phyloP scores from a whole-genome alignment of 1,140 invertebrate species.

The Brachionus sp. region DNA sequence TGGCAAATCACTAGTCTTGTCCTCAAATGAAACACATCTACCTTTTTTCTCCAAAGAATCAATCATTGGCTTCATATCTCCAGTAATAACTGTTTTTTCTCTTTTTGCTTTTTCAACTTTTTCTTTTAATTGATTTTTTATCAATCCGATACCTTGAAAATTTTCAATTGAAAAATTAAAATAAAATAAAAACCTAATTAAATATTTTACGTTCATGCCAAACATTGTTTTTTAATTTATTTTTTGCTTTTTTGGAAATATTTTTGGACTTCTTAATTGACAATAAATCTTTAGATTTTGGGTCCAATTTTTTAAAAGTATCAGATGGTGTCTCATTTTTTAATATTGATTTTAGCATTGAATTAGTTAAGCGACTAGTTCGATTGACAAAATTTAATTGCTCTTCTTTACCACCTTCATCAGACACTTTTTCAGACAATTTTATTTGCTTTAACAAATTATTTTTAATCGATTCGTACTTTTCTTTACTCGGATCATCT shows the following conservation, averaged over 20 bases:
- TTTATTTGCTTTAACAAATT: slow-evolving; percentile 43
- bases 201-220: slow-evolving; percentile 29
- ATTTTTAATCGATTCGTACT: slow-evolving; percentile 34
- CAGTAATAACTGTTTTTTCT: slow-evolving; percentile 41
- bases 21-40: not conserved
- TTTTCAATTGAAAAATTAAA: not conserved
- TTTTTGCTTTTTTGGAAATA: slow-evolving; percentile 16
- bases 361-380: slow-evolving; percentile 13
- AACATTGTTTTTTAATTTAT: slow-evolving; percentile 39
- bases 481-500: slow-evolving; percentile 18
- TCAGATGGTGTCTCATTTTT: not conserved
- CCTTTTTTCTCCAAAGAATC: not conserved
- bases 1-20: not conserved
- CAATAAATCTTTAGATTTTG: not conserved
- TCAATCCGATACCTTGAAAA: slow-evolving; percentile 19
- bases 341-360: slow-evolving; percentile 12
- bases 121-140: slow-evolving; percentile 21
- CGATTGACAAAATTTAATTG: slow-evolving; percentile 28
- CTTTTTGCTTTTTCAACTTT: slow-evolving; percentile 18
- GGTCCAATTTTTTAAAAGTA: not conserved
- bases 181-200: not conserved
- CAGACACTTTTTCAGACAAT: not conserved
- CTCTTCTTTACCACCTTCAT: not conserved
- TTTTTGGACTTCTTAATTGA: not conserved
- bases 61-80: slow-evolving; percentile 37